Conservation (phyloP, 2,797 vertebrate genomes). For the Cuculus canorus region DNA sequence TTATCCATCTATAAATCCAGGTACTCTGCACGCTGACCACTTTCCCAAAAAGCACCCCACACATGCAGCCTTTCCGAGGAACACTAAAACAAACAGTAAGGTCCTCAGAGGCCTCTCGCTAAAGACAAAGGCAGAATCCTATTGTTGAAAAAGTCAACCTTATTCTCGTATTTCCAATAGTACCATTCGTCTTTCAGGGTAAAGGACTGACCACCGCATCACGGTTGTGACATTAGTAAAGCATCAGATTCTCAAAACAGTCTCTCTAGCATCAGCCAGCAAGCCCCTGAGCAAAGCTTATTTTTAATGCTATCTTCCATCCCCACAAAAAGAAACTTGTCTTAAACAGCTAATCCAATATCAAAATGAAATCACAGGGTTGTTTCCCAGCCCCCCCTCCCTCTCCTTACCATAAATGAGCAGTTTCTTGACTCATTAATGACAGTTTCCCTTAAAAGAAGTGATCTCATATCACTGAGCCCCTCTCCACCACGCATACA, state of each 20-base stretch:
- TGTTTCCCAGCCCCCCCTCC: constrained; percentile 63
- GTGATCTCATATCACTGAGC: constrained; percentile 83
- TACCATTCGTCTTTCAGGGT: constrained; percentile 76
- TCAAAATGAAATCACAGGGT: constrained; percentile 79
- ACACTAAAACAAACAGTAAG: constrained; percentile 71
- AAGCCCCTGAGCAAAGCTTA: constrained; percentile 75
- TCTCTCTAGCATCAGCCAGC: constrained; percentile 73
- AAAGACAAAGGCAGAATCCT: constrained; percentile 82
- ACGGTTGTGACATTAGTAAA: constrained; percentile 75
- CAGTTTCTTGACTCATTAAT: constrained; percentile 87
- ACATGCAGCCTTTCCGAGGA: constrained; percentile 55
- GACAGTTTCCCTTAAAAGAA: constrained; percentile 85
- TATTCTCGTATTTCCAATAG: constrained; percentile 78
- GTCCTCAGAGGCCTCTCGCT: constrained; percentile 78
- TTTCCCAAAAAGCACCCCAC: constrained; percentile 55
- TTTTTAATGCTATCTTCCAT: constrained; percentile 76
- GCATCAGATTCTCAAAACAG: constrained; percentile 76
- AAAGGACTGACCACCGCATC: constrained; percentile 73
- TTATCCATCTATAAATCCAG: constrained; percentile 39
- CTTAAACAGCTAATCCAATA: constrained; percentile 79
- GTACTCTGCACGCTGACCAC: constrained; percentile 65
- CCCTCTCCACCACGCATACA: constrained; percentile 83
- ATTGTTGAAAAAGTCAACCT: constrained; percentile 82
- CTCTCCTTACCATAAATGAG: constrained; percentile 86
- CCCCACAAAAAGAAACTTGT: constrained; percentile 80